Conservation (phyloP, 2,888 invertebrate species). For the Drosophila diplacantha region DNA sequence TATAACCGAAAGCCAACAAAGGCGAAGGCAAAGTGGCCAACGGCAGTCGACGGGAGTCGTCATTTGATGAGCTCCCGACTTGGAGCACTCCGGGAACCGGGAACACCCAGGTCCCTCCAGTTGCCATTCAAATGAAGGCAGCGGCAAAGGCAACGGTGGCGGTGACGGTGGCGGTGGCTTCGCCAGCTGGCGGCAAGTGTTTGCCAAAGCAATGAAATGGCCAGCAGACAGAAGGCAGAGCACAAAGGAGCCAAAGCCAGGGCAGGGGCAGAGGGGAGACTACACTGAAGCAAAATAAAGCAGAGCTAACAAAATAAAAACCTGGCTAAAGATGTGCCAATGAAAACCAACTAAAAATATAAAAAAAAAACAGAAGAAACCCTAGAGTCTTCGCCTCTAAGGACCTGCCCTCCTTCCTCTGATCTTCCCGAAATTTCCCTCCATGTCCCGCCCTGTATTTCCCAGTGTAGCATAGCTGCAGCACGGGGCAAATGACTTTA, state of each 20-base stretch:
- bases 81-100: neutral
- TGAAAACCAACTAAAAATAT: too few relatives aligned
- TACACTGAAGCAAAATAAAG: neutral
- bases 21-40: slow-evolving; percentile 32
- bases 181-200: slow-evolving; percentile 56
- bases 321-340: too few relatives aligned
- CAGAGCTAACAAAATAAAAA: neutral
- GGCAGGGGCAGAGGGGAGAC: neutral
- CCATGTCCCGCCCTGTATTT: neutral
- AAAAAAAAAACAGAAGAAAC: too few relatives aligned
- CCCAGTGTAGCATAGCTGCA: slow-evolving; percentile 14
- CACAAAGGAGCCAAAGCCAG: slow-evolving; percentile 8
- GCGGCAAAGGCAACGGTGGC: neutral
- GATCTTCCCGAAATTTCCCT: neutral
- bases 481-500: slow-evolving; percentile 57
- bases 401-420: too few relatives aligned
- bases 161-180: slow-evolving; percentile 5
- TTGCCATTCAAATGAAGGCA: slow-evolving; percentile 52
- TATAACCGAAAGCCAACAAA: slow-evolving; percentile 46
- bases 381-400: too few relatives aligned
- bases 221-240: slow-evolving; percentile 31
- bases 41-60: slow-evolving; percentile 28
- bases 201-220: slow-evolving; percentile 58
- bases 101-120: neutral
- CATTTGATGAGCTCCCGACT: slow-evolving; percentile 42